These are phyloP conservation scores for Spinus pinus DNA, from an alignment of 2,797 vertebrate species.

Conservation along the genomic window DNA sequence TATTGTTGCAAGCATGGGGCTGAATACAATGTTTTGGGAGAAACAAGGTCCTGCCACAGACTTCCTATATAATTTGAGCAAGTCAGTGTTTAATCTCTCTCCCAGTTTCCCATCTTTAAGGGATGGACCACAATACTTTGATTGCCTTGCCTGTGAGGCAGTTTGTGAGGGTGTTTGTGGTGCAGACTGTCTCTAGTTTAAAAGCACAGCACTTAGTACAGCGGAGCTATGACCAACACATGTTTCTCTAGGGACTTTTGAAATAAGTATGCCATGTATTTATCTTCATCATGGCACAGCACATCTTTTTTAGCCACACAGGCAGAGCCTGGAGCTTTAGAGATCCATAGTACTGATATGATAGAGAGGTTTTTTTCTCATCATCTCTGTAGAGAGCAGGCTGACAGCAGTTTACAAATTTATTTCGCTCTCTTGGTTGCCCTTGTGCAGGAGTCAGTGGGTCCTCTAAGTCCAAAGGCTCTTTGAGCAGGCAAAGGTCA, in stretches of 20 bases:
- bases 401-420: not conserved
- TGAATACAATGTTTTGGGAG: not conserved
- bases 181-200: slow-evolving; percentile 47
- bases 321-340: not conserved
- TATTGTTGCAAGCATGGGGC: not conserved
- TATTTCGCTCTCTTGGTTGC: not conserved
- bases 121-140: not conserved
- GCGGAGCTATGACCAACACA: not conserved
- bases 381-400: not conserved
- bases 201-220: not conserved
- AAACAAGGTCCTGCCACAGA: not conserved
- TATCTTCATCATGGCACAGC: not conserved
- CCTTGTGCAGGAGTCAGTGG: not conserved
- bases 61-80: slow-evolving; percentile 41
- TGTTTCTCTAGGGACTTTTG: not conserved
- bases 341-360: not conserved
- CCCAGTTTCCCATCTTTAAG: not conserved
- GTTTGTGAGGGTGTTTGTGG: slow-evolving; percentile 35
- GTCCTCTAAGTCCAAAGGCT: not conserved
- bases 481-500: not conserved
- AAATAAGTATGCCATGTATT: not conserved
- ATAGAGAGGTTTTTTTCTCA: not conserved
- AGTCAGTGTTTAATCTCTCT: slow-evolving; percentile 2
- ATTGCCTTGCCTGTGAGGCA: not conserved
- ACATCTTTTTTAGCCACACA: not conserved